Conservation (phyloP, 2,797 vertebrate species). For the Spheniscus humboldti region DNA sequence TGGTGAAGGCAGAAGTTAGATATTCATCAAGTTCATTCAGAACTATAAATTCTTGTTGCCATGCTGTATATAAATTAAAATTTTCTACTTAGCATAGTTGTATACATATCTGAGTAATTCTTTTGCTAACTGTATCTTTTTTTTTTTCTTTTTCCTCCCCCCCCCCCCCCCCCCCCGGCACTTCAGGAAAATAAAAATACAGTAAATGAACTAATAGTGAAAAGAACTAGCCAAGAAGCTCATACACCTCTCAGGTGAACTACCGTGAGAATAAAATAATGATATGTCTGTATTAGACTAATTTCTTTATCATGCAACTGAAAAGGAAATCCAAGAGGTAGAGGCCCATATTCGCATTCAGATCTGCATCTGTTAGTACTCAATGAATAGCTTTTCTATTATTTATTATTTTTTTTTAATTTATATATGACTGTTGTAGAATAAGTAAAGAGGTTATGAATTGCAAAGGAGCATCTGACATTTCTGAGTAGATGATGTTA, state of each 20-base stretch:
- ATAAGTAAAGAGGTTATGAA: background rate
- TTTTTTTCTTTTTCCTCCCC: fast-evolving
- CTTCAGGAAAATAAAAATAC: background rate
- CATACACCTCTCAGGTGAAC: background rate
- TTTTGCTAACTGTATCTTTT: background rate
- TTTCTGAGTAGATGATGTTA: background rate
- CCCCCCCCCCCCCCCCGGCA: fast-evolving
- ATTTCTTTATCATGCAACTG: background rate
- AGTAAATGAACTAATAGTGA: background rate
- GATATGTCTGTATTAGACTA: background rate
- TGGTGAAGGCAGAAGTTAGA: background rate
- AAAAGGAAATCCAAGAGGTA: background rate
- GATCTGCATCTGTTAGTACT: background rate
- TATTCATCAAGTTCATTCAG: background rate
- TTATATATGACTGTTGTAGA: background rate
- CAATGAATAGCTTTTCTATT: background rate
- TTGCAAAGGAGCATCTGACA: background rate
- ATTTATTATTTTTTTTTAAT: too few relatives aligned
- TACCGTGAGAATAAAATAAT: background rate
- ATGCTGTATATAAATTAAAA: background rate
- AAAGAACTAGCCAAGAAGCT: background rate
- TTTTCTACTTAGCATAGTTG: background rate
- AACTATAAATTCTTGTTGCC: background rate
- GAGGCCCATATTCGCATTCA: background rate
- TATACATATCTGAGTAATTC: background rate